phyloP scores from a whole-genome alignment of 2,113 vertebrate genomes.

The Riparia riparia region DNA sequence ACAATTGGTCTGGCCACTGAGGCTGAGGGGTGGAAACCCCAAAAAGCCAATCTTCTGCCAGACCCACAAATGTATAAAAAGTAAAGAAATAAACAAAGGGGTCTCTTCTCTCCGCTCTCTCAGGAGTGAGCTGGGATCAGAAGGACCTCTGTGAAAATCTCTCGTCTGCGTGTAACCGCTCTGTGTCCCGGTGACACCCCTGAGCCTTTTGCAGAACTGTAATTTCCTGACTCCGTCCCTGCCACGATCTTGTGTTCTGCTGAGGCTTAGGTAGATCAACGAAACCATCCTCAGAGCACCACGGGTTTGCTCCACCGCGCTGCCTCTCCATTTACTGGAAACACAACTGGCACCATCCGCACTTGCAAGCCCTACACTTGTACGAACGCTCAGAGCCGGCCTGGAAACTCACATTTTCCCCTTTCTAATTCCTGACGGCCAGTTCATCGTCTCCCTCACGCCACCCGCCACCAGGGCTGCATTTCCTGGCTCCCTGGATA shows the following conservation, averaged over 20 bases:
- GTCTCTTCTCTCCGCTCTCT: too few relatives aligned
- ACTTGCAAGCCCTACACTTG: not conserved
- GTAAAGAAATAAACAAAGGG: too few relatives aligned
- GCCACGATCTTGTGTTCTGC: not conserved
- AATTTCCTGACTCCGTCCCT: not conserved
- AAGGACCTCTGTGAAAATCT: too few relatives aligned
- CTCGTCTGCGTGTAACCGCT: too few relatives aligned
- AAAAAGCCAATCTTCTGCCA: too few relatives aligned
- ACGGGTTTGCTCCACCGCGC: not conserved
- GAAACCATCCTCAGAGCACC: not conserved
- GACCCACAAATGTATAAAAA: too few relatives aligned
- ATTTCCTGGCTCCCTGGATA: not conserved
- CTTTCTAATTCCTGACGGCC: not conserved
- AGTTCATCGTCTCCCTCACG: not conserved
- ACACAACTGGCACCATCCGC: not conserved
- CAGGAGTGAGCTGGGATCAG: too few relatives aligned
- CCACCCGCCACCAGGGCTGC: rapidly evolving
- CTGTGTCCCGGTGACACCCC: too few relatives aligned
- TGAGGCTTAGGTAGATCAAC: not conserved
- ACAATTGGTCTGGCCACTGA: too few relatives aligned
- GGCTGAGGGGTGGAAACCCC: too few relatives aligned
- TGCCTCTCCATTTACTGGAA: not conserved
- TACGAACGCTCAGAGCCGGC: not conserved
- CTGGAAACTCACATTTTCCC: not conserved
- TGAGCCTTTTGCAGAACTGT: not conserved